Base-by-base conservation (phyloP, 1,140 invertebrate species). In the Protaetia brevitarsis region DNA sequence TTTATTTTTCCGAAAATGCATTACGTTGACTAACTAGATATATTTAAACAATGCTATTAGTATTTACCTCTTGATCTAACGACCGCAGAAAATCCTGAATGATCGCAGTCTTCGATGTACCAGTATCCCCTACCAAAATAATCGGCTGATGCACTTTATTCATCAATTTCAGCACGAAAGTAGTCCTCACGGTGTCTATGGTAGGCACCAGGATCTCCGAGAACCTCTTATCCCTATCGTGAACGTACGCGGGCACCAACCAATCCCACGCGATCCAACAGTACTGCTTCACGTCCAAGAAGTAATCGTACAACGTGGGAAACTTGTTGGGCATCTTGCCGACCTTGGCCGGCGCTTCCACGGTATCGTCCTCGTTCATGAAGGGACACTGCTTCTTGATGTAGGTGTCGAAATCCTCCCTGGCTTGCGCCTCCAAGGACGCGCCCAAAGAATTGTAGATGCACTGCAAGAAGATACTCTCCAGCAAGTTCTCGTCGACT, bases 61-160 rank as follows among this genome's bases (percentile, higher is more conserved):
- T n/a, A n/a, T n/a, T n/a, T n/a, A n/a, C 82, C 66, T 88, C 84
- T 3, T 82, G 67, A 74, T 89, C 84, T 16, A 96, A 75, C 34
- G 85, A 84, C 67, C 87, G 82, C 19, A 95, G 78, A 81, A 93
- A 95, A 73, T 93, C 88, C 66, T 87, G 85, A 64, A 93, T 89
- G 36, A 93, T 93, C 0, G 94, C 92, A 1, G 93, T 94, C 82
- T 97, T 96, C 0, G 93, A 94, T 34, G 93, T 94, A 4, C 93
- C 93, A 2, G 91, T 94, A 73, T 95, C 93, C 1, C 95, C 94
- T 0, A 95, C 86, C 6, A 97, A 80, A 3, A 96, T 80, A 0
- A 94, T 86, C 0, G 95, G 93, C 68, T 88, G 80, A 74, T 89
- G 79, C 69, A 89, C 86, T 60, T 87, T 81, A 70, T 90, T 90